Conservation (phyloP, 1,140 invertebrate genomes). For the Brachionus paranguensis region DNA sequence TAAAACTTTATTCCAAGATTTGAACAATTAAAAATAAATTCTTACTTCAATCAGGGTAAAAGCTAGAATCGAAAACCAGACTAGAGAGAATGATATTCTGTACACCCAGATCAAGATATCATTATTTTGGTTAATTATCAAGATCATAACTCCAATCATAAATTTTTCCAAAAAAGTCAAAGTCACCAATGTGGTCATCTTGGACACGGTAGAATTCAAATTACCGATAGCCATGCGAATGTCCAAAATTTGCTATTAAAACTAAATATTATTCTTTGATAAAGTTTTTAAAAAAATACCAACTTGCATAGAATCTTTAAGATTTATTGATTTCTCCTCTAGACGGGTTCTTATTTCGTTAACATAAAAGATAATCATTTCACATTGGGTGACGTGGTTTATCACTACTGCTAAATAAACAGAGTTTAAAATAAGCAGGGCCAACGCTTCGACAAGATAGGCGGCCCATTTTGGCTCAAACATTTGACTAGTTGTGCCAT, state of each 20-base stretch:
- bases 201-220: constrained; percentile 24
- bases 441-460: constrained; percentile 48
- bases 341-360: constrained; percentile 48
- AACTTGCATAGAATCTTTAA: constrained; percentile 55
- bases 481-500: constrained; percentile 40
- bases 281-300: background rate
- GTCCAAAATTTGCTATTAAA: constrained; percentile 34
- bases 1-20: constrained; percentile 30
- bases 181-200: constrained; percentile 32
- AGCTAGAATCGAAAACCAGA: constrained; percentile 48
- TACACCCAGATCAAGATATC: constrained; percentile 48
- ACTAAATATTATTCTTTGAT: background rate
- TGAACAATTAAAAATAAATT: background rate
- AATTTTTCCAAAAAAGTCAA: constrained; percentile 32
- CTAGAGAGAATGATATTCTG: constrained; percentile 47
- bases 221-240: constrained; percentile 6
- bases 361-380: constrained; percentile 54
- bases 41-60: constrained; percentile 51
- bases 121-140: constrained; percentile 48
- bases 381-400: constrained; percentile 55
- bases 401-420: constrained; percentile 52
- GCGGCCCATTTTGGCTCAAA: constrained; percentile 45
- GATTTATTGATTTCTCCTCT: constrained; percentile 52
- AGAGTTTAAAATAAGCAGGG: constrained; percentile 48
- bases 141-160: constrained; percentile 46